A percentile compares a stretch with the other conserved stretches of the same genome.
These are phyloP conservation scores for Euthynnus affinis DNA, from an alignment of 2,797 vertebrate genomes.

Conservation along the genomic window DNA sequence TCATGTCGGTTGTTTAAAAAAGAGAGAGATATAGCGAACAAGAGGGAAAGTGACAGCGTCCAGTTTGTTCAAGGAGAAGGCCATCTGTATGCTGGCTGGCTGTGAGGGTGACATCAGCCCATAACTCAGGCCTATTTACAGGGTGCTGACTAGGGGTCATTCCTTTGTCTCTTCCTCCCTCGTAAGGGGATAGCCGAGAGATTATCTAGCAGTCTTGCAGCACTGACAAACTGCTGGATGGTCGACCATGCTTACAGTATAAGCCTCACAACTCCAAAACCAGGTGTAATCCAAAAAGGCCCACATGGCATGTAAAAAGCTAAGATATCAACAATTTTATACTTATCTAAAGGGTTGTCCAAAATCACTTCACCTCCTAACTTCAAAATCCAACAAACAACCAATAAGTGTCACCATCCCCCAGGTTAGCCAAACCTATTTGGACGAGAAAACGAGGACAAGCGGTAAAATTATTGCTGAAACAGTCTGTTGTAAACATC, in stretches of 20 bases:
- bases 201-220: conserved; percentile 22
- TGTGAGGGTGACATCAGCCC: conserved; percentile 75
- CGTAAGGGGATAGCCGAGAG: conserved; percentile 40
- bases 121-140: conserved; percentile 71
- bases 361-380: neutral
- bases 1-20: conserved; percentile 50
- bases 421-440: neutral
- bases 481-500: conserved; percentile 7
- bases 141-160: conserved; percentile 63
- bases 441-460: neutral
- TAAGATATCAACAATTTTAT: neutral
- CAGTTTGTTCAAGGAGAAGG: conserved; percentile 62
- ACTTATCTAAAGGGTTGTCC: conserved; percentile 7
- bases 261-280: neutral
- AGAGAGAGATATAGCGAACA: conserved; percentile 33
- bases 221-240: conserved; percentile 1
- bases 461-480: conserved; percentile 7
- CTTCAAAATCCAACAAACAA: neutral
- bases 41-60: conserved; percentile 48
- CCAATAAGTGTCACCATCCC: neutral
- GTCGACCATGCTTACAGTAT: neutral
- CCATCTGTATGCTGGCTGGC: conserved; percentile 70
- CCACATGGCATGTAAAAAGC: conserved; percentile 1
- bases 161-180: conserved; percentile 41
- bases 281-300: conserved; percentile 23